Evolutionary conservation across 2,797 vertebrate species (phyloP), one percentile per base, ranked within the genome.

Genomic region (Clarias pachynema): DNA sequence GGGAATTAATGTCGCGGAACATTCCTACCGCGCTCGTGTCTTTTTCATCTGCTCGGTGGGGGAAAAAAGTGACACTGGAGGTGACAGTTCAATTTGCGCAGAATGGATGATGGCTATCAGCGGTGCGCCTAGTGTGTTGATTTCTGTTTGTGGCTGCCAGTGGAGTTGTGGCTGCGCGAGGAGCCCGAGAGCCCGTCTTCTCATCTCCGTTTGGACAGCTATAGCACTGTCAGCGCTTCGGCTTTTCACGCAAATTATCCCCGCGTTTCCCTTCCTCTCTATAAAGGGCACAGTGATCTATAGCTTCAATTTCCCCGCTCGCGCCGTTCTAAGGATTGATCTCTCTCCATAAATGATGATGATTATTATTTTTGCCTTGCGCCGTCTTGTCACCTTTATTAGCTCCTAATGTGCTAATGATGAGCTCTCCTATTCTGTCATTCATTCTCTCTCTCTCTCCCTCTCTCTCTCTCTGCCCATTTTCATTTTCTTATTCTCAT

Each of bases 61-160:
- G 95, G 14, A 29, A 66, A 96, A 96, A 83, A 89, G 89, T 95
- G 96, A 97, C 97, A 95, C 92, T 63, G 95, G 91, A 94, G 94
- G 93, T 98, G 98, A 99, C 98, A 99, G 97, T 97, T 98, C 98
- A 98, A 99, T 99, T 98, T 98, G 94, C 95, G 92, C 93, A 91
- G 98, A 97, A 99, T 96, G 94, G 97, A 99, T 99, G 96, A 96
- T 90, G 89, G 95, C 97, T 95, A 96, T 97, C 96, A 94, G 92
- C 91, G 87, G 92, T 89, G 92, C 86, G 72, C 93, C 78, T 90
- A 93, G 95, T 91, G 60, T 95, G 92, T 94, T 92, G 95, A 95
- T 93, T 96, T 94, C 94, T 95, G 93, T 97, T 97, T 95, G 95
- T 95, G 92, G 95, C 95, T 95, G 94, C 88, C 89, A 79, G 93